Evolutionary conservation across 2,888 invertebrate species (phyloP).

Genomic region (Sisyra nigra): DNA sequence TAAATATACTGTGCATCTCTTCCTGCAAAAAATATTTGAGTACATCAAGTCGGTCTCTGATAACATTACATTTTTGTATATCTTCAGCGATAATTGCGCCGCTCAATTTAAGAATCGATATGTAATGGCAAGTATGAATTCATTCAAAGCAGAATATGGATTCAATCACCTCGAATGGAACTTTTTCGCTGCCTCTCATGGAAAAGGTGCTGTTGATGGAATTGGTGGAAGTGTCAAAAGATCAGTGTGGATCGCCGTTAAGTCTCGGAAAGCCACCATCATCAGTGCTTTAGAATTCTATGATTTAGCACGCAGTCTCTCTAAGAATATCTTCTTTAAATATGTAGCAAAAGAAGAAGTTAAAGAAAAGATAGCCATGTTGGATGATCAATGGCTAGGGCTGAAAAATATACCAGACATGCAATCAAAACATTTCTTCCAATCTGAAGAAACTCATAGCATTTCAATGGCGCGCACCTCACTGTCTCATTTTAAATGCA

Average conservation of each 20-base stretch:
- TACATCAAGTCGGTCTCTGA: slow-evolving; percentile 11
- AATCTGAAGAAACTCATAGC: no score
- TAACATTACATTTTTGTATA: slow-evolving; percentile 10
- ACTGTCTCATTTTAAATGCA: slow-evolving; percentile 2
- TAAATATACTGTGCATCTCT: slow-evolving; percentile 14
- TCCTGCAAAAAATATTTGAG: slow-evolving; percentile 11
- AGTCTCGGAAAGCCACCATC: slow-evolving; percentile 11
- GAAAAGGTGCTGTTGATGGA: slow-evolving; percentile 15
- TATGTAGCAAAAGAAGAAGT: slow-evolving; percentile 12
- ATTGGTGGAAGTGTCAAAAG: slow-evolving; percentile 13
- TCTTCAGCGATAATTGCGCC: slow-evolving; percentile 3
- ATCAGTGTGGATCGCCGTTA: slow-evolving; percentile 12
- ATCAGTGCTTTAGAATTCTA: slow-evolving; percentile 12
- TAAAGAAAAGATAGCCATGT: slow-evolving; percentile 13
- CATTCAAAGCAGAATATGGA: slow-evolving; percentile 12
- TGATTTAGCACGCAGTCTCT: slow-evolving; percentile 11
- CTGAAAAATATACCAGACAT: no score
- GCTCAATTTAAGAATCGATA: slow-evolving; percentile 12
- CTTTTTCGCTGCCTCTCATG: slow-evolving; percentile 9
- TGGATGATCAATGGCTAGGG: no score
- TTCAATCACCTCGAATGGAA: slow-evolving; percentile 14
- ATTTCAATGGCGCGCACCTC: no score
- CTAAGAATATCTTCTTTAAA: slow-evolving; percentile 9
- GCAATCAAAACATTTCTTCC: no score
- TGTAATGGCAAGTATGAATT: slow-evolving; percentile 14